A percentile compares a stretch with the other conserved stretches of the same genome.
Evolutionary conservation across 2,113 vertebrate species (phyloP).

Genomic region (Sula dactylatra): DNA sequence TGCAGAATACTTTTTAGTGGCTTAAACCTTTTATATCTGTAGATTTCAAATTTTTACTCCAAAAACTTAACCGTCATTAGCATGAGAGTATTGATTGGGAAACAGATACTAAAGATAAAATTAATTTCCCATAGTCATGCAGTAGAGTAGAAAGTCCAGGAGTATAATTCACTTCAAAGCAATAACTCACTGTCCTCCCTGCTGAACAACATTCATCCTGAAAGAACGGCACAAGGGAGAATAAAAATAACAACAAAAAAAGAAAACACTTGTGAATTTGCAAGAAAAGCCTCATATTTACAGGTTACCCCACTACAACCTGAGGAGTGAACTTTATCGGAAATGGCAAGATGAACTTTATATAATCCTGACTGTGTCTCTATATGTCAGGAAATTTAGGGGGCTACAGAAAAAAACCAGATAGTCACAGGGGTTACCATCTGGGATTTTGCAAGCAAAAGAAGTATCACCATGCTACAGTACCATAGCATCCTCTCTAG

Average conservation of each 20-base stretch:
- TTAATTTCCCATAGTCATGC: not conserved
- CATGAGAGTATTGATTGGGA: not conserved
- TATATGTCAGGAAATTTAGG: not conserved
- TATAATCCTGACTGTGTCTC: not conserved
- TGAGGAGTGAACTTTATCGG: not conserved
- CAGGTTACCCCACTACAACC: not conserved
- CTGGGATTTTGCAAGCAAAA: not conserved
- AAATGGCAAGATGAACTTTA: not conserved
- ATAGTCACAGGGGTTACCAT: fast-evolving
- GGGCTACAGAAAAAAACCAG: not conserved
- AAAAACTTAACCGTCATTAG: not conserved
- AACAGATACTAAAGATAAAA: not conserved
- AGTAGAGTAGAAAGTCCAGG: not conserved
- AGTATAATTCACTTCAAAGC: not conserved
- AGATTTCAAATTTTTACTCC: not conserved
- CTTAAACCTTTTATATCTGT: not conserved
- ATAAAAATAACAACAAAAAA: not conserved
- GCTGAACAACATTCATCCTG: not conserved
- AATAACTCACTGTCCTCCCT: not conserved
- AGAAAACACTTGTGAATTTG: not conserved
- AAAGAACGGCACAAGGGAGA: not conserved
- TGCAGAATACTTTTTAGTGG: not conserved
- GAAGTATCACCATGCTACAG: not conserved
- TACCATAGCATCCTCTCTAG: not conserved
- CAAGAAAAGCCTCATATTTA: not conserved